A percentile compares a stretch with the other conserved stretches of the same genome.
Evolutionary conservation across 2,888 invertebrate genomes (phyloP).

Genomic region (Drosophila dives): DNA sequence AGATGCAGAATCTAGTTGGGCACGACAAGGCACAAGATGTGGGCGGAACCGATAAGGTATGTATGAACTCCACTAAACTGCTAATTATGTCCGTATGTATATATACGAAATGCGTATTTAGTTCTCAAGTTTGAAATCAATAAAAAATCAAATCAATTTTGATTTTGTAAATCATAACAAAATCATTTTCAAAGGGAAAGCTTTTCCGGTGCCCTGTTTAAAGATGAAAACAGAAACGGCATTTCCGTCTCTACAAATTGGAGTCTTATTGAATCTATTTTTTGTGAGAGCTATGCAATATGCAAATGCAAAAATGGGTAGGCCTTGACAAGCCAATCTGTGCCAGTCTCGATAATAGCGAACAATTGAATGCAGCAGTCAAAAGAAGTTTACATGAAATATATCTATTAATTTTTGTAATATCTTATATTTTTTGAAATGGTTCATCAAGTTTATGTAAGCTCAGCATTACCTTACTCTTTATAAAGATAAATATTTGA

Average conservation of each 20-base stretch:
- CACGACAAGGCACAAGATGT: conserved; percentile 13
- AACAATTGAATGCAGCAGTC: background rate
- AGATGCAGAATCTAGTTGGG: conserved; percentile 6
- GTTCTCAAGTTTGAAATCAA: background rate
- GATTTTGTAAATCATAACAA: background rate
- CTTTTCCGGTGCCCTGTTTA: background rate
- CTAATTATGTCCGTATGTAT: no score
- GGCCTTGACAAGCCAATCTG: background rate
- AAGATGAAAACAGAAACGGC: no score
- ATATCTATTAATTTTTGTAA: background rate
- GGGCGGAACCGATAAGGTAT: conserved; percentile 20
- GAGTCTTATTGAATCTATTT: background rate
- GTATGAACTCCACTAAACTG: background rate
- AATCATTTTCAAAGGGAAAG: background rate
- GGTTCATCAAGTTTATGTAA: background rate
- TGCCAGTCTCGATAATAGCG: background rate
- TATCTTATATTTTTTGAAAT: background rate
- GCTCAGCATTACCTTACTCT: background rate
- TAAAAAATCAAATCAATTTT: background rate
- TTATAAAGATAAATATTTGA: background rate
- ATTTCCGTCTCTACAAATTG: no score
- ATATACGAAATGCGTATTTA: no score
- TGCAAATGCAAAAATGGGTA: background rate
- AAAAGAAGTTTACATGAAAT: background rate
- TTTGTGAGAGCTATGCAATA: background rate